These are phyloP conservation scores for Temnothorax nylanderi DNA, from an alignment of 1,140 invertebrate genomes.

Conservation along the genomic window DNA sequence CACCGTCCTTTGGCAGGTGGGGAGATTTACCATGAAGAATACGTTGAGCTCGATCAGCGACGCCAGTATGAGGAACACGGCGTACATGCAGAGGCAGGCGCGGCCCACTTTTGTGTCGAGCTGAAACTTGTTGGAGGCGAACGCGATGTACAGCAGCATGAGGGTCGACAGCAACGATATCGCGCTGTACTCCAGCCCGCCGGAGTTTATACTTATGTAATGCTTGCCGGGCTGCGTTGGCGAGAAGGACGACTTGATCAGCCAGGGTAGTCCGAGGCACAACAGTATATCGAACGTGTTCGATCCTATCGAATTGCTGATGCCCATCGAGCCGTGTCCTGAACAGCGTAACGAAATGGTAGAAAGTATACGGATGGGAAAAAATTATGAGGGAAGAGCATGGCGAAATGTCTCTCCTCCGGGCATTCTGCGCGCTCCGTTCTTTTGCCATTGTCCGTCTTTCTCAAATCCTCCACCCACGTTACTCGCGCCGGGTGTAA, in stretches of 20 bases:
- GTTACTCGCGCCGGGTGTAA: no score
- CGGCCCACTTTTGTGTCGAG: constrained; percentile 92
- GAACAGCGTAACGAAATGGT: constrained; percentile 36
- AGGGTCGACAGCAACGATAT: constrained; percentile 93
- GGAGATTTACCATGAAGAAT: constrained; percentile 94
- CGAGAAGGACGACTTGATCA: constrained; percentile 92
- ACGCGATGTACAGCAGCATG: constrained; percentile 91
- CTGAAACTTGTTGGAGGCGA: constrained; percentile 92
- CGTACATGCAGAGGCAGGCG: constrained; percentile 92
- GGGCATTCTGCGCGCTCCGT: no score
- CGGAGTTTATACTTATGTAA: constrained; percentile 93
- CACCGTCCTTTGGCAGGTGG: constrained; percentile 88
- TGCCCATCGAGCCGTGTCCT: constrained; percentile 96
- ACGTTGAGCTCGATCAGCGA: constrained; percentile 94
- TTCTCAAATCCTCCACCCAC: no score
- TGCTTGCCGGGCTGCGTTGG: constrained; percentile 89
- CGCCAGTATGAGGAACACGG: constrained; percentile 91
- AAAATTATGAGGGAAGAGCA: background rate
- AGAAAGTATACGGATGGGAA: background rate
- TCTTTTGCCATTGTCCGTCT: no score
- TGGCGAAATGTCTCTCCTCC: no score
- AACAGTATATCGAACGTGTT: constrained; percentile 95
- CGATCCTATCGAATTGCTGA: constrained; percentile 95
- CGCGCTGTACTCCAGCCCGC: constrained; percentile 93
- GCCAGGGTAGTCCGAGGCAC: constrained; percentile 94